Conservation (phyloP, 2,797 vertebrate genomes). For the Lacerta viridis region DNA sequence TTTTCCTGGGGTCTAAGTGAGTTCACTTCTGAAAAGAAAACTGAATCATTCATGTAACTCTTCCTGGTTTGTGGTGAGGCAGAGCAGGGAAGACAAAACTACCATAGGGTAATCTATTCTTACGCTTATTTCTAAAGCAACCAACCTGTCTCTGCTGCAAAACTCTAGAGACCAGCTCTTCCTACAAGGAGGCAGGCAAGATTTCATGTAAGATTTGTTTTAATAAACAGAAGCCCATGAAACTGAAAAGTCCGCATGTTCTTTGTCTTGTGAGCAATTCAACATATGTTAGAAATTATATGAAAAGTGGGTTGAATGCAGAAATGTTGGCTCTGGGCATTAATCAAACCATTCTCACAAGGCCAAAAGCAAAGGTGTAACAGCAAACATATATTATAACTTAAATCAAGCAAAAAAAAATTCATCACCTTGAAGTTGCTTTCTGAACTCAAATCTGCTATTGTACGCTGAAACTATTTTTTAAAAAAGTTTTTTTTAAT, state of each 20-base stretch:
- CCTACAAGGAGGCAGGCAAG: constrained; percentile 33
- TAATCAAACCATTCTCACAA: neutral
- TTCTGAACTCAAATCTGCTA: constrained; percentile 18
- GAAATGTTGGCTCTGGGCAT: neutral
- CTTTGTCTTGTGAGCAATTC: neutral
- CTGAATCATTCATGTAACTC: constrained; percentile 25
- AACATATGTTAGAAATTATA: neutral
- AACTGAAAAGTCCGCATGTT: neutral
- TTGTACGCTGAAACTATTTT: neutral
- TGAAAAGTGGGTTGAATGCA: neutral
- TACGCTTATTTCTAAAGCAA: constrained; percentile 41
- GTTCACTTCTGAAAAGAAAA: constrained; percentile 49
- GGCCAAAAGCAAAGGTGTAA: neutral
- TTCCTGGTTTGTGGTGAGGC: constrained; percentile 47
- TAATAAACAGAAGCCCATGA: neutral
- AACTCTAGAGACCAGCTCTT: constrained; percentile 27
- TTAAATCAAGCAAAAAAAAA: neutral
- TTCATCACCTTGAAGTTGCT: constrained; percentile 42
- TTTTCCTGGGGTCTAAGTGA: constrained; percentile 41
- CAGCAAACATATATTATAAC: neutral
- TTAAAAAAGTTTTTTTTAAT: neutral
- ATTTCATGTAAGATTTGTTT: constrained; percentile 38
- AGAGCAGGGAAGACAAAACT: constrained; percentile 51
- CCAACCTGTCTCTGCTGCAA: constrained; percentile 12
- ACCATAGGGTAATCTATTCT: constrained; percentile 29